Evolutionary conservation across 2,113 vertebrate genomes (phyloP).

Genomic region (Rhipidura dahli): DNA sequence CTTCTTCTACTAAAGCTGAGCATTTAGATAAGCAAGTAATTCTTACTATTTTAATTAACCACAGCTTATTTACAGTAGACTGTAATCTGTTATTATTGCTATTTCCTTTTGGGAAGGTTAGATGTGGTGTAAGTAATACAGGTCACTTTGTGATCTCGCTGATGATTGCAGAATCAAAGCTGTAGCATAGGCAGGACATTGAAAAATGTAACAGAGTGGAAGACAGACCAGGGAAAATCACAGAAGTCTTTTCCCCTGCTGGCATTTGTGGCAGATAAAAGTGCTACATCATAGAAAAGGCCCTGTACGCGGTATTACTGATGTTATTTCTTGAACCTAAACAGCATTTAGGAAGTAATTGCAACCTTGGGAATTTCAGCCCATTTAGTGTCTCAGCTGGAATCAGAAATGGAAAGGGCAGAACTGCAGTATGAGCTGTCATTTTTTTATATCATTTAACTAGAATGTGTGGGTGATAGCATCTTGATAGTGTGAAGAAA

Average conservation of each 20-base stretch:
- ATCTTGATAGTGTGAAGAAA: not conserved
- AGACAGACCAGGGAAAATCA: not conserved
- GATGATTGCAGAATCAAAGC: not conserved
- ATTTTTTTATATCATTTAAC: not conserved
- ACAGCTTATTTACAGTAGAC: not conserved
- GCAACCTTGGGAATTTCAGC: not conserved
- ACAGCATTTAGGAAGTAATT: not conserved
- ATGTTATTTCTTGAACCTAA: not conserved
- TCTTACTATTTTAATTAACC: not conserved
- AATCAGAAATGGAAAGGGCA: not conserved
- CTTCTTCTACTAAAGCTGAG: not conserved
- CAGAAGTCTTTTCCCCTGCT: not conserved
- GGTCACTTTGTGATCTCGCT: accelerated
- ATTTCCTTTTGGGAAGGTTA: not conserved
- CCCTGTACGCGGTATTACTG: not conserved
- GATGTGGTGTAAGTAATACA: not conserved
- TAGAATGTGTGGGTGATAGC: not conserved
- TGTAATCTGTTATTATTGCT: not conserved
- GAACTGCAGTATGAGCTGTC: not conserved
- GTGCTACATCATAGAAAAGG: not conserved
- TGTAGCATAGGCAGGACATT: not conserved
- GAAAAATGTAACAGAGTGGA: not conserved
- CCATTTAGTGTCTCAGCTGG: not conserved
- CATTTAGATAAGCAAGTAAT: not conserved
- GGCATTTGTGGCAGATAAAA: not conserved